A percentile compares a stretch with the other conserved stretches of the same genome.
These are phyloP conservation scores for Synanthedon myopaeformis DNA, from an alignment of 2,888 invertebrate genomes.

Conservation along the genomic window DNA sequence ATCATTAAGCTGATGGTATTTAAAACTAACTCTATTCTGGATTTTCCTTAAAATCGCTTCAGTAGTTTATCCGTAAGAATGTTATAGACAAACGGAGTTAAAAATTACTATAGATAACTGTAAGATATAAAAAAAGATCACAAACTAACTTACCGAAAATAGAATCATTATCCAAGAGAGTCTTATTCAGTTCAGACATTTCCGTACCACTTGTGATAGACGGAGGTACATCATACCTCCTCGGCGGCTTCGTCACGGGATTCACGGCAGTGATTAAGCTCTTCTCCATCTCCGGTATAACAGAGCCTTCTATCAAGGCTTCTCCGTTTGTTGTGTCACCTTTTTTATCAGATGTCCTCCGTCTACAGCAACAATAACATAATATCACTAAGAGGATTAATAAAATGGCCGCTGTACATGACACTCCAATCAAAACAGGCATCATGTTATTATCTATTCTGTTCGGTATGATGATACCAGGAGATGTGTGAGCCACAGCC, in stretches of 20 bases:
- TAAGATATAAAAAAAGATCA: too few species aligned
- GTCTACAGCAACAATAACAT: constrained; percentile 71
- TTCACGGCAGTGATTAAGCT: constrained; percentile 86
- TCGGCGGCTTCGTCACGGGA: constrained; percentile 85
- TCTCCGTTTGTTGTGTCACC: constrained; percentile 74
- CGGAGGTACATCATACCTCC: constrained; percentile 79
- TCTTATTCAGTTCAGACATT: constrained; percentile 85
- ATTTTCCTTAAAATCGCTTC: too few species aligned
- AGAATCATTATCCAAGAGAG: constrained; percentile 83
- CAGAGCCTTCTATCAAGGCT: constrained; percentile 80
- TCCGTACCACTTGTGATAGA: constrained; percentile 81
- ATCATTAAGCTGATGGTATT: too few species aligned
- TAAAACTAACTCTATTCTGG: too few species aligned
- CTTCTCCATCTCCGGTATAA: constrained; percentile 86
- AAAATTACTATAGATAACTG: too few species aligned
- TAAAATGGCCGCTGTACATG: constrained; percentile 58
- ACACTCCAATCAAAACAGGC: constrained; percentile 64
- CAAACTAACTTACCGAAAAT: constrained; percentile 75
- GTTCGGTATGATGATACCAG: constrained; percentile 51
- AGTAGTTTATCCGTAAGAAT: too few species aligned
- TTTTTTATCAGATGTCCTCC: constrained; percentile 63
- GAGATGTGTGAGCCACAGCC: constrained; percentile 50
- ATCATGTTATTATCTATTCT: constrained; percentile 70
- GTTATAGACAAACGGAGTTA: too few species aligned
- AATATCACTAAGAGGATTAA: constrained; percentile 60